These are phyloP conservation scores for Acipenser oxyrinchus DNA, from an alignment of 2,797 vertebrate genomes.

Conservation along the genomic window DNA sequence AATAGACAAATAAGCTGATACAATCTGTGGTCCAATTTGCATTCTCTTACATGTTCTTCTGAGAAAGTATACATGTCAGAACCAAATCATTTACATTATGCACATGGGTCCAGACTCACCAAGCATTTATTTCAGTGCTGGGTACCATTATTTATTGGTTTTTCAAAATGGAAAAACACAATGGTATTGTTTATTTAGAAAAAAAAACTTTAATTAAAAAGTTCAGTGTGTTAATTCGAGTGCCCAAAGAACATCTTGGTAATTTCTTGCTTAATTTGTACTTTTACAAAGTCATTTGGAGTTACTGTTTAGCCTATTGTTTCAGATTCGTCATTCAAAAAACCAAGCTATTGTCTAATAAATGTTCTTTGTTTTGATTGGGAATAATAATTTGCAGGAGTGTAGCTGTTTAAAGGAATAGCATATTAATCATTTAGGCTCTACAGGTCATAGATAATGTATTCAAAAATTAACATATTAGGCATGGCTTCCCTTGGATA, in stretches of 20 bases:
- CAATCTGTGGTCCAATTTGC: too few relatives aligned
- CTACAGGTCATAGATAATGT: constrained; percentile 49
- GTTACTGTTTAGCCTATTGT: not conserved
- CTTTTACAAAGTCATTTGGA: not conserved
- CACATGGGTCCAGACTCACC: too few relatives aligned
- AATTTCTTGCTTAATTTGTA: not conserved
- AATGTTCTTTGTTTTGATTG: not conserved
- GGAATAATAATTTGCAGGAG: not conserved
- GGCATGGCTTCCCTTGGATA: constrained; percentile 18
- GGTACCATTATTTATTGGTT: too few relatives aligned
- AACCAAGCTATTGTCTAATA: not conserved
- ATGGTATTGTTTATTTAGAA: too few relatives aligned
- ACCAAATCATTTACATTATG: too few relatives aligned
- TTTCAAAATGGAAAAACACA: too few relatives aligned
- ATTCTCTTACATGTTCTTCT: too few relatives aligned
- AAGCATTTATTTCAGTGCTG: too few relatives aligned
- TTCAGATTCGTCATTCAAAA: not conserved
- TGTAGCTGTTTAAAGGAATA: not conserved
- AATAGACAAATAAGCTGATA: too few relatives aligned
- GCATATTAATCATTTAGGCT: constrained; percentile 27
- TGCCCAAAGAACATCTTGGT: not conserved
- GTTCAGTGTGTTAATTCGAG: too few relatives aligned
- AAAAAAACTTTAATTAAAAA: too few relatives aligned
- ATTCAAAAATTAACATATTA: constrained; percentile 44
- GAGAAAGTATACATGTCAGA: too few relatives aligned